phyloP scores from a whole-genome alignment of 2,888 invertebrate genomes.

The Drosophila gaucha region DNA sequence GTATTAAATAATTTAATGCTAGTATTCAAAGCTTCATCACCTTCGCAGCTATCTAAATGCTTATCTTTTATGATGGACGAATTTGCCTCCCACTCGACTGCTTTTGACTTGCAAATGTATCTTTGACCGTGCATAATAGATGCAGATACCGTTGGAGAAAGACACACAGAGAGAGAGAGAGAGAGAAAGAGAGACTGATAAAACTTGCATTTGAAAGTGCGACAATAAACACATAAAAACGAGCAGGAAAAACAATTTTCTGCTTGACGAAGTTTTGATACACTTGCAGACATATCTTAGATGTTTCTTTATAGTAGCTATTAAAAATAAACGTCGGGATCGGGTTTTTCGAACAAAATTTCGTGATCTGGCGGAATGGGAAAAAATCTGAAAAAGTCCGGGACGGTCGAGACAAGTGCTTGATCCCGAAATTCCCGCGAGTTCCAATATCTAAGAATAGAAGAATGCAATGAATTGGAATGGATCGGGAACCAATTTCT shows the following conservation, averaged over 20 bases:
- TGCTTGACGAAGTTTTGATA: not conserved
- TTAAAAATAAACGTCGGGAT: too few species aligned
- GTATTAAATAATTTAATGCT: not conserved
- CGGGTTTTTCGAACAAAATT: too few species aligned
- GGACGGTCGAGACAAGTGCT: too few species aligned
- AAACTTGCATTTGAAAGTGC: constrained; percentile 46
- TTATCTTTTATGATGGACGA: constrained; percentile 11
- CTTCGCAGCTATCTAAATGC: constrained; percentile 4
- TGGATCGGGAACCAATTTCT: too few species aligned
- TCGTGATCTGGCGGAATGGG: too few species aligned
- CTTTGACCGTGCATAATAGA: constrained; percentile 12
- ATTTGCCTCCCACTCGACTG: not conserved
- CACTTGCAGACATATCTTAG: not conserved
- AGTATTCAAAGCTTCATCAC: constrained; percentile 2
- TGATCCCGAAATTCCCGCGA: too few species aligned
- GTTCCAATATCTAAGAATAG: too few species aligned
- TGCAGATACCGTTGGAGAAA: constrained; percentile 2
- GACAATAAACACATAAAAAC: constrained; percentile 45
- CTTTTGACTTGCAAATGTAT: constrained; percentile 40
- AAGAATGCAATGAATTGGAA: too few species aligned
- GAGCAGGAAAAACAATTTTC: not conserved
- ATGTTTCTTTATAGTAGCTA: too few species aligned
- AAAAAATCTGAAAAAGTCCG: too few species aligned
- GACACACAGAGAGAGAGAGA: not conserved
- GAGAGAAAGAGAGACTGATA: not conserved